A percentile compares a stretch with the other conserved stretches of the same genome.
phyloP scores from a whole-genome alignment of 2,888 invertebrate species.

The Imbricaverruca yamaguchii region DNA sequence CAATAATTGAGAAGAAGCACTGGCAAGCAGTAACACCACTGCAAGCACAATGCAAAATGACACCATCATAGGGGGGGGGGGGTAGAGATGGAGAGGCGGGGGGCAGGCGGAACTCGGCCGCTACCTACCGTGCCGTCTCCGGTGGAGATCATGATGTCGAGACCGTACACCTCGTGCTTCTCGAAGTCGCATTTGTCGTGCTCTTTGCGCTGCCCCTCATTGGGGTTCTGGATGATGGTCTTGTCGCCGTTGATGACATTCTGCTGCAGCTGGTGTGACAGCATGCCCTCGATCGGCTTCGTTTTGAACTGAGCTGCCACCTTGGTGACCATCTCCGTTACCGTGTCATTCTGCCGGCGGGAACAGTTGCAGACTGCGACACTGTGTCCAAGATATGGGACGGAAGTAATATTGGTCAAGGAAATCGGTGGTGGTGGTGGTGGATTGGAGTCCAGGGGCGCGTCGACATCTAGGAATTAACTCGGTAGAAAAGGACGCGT shows the following conservation, averaged over 20 bases:
- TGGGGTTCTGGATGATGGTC: constrained; percentile 93
- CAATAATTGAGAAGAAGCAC: too few relatives aligned
- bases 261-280: constrained; percentile 91
- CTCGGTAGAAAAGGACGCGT: too few relatives aligned
- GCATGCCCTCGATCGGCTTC: constrained; percentile 95
- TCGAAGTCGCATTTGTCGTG: constrained; percentile 95
- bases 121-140: constrained; percentile 80
- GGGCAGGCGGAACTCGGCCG: too few relatives aligned
- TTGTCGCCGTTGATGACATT: constrained; percentile 97
- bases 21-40: too few relatives aligned
- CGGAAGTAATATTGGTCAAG: too few relatives aligned
- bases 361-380: neutral
- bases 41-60: too few relatives aligned
- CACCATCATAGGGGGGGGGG: too few relatives aligned
- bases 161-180: constrained; percentile 93
- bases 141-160: constrained; percentile 94
- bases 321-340: constrained; percentile 88
- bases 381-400: too few relatives aligned
- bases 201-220: constrained; percentile 91
- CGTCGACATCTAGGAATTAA: too few relatives aligned
- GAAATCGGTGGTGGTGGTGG: too few relatives aligned
- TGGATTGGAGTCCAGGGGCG: too few relatives aligned
- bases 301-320: constrained; percentile 88
- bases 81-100: too few relatives aligned
- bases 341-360: constrained; percentile 64